A percentile compares a stretch with the other conserved stretches of the same genome.
Evolutionary conservation across 1,140 invertebrate genomes (phyloP).

Genomic region (Tribolium madens): DNA sequence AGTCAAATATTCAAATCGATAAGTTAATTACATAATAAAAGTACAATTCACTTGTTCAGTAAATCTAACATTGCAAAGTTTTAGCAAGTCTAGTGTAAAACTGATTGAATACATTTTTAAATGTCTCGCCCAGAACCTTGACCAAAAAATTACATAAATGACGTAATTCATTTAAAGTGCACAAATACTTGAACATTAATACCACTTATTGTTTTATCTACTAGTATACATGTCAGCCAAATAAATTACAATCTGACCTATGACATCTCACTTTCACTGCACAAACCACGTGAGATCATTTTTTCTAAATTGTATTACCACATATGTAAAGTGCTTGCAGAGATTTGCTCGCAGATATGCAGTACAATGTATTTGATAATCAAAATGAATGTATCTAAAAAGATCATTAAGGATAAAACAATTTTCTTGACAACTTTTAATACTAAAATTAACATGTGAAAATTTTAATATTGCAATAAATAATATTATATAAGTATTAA

Average conservation of each 20-base stretch:
- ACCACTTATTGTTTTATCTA: neutral
- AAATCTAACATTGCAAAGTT: neutral
- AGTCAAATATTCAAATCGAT: too few species aligned
- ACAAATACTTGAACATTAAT: neutral
- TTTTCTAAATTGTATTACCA: neutral
- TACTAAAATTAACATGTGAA: too few species aligned
- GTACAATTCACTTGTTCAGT: neutral
- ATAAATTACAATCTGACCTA: slow-evolving; percentile 23
- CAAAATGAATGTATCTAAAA: too few species aligned
- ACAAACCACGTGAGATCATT: neutral
- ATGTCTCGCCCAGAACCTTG: neutral
- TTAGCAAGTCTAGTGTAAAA: neutral
- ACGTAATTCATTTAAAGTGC: neutral
- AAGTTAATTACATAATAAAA: neutral
- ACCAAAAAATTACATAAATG: neutral
- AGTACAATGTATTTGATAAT: too few species aligned
- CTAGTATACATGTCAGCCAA: neutral
- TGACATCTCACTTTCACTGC: slow-evolving; percentile 28
- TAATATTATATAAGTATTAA: too few species aligned
- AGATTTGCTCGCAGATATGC: neutral
- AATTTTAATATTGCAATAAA: too few species aligned
- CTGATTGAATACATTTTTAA: neutral
- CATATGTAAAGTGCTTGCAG: neutral
- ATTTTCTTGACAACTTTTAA: too few species aligned
- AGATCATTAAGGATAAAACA: too few species aligned